These are phyloP conservation scores for Octodon degus DNA, from an alignment of 2,113 vertebrate genomes.

Conservation along the genomic window DNA sequence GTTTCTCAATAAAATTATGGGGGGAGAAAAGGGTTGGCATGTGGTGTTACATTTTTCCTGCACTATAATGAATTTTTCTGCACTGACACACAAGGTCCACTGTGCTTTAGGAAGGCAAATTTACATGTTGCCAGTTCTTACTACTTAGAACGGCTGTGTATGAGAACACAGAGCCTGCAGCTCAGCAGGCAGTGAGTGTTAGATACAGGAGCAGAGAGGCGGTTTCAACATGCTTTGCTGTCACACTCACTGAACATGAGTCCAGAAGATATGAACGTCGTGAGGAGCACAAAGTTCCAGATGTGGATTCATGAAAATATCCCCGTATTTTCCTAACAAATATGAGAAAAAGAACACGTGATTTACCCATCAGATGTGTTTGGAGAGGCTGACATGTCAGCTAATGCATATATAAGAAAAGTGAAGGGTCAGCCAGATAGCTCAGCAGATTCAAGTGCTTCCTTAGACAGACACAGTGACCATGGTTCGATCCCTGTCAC, in stretches of 20 bases:
- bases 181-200: not conserved
- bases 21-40: not conserved
- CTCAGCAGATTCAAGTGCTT: no score
- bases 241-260: not conserved
- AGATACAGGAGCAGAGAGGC: not conserved
- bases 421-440: not conserved
- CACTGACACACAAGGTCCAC: not conserved
- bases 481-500: not conserved
- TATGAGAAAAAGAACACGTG: not conserved
- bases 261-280: not conserved
- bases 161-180: not conserved
- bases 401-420: not conserved
- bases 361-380: not conserved
- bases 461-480: no score
- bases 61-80: no score
- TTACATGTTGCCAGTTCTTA: no score
- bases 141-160: not conserved
- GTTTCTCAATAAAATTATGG: no score
- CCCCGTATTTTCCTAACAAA: not conserved
- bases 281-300: rapidly evolving
- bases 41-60: no score
- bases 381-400: not conserved
- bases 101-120: no score
- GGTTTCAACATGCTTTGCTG: not conserved
- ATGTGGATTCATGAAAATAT: not conserved